phyloP scores from a whole-genome alignment of 1,140 invertebrate genomes.

The Portunus trituberculatus region DNA sequence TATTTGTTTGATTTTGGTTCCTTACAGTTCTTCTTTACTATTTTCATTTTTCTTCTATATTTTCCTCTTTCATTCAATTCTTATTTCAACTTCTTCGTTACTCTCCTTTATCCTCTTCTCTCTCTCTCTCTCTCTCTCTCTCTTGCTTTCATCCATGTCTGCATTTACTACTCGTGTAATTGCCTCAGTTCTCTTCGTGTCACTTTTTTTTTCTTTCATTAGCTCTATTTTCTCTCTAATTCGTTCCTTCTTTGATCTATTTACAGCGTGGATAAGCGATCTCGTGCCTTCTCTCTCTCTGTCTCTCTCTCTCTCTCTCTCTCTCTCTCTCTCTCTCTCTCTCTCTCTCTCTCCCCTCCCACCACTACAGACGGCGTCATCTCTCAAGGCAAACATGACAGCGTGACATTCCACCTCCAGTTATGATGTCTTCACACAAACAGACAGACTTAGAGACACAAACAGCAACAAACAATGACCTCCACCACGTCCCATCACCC shows the following conservation, averaged over 20 bases:
- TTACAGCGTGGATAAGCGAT: too few species aligned
- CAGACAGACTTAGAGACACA: constrained; percentile 51
- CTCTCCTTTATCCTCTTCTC: background rate
- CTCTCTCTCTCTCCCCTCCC: background rate
- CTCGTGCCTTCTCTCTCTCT: background rate
- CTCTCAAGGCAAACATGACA: constrained; percentile 45
- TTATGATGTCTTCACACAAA: constrained; percentile 65
- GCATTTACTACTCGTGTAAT: too few species aligned
- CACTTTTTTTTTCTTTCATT: background rate
- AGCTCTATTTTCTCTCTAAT: background rate
- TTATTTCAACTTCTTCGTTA: background rate
- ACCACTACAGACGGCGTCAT: background rate
- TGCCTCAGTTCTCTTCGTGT: background rate
- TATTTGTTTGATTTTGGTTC: background rate
- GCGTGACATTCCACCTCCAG: constrained; percentile 62
- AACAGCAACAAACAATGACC: constrained; percentile 52
- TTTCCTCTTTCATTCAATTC: background rate
- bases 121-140: background rate
- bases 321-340: constrained; percentile 28
- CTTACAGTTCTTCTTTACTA: background rate
- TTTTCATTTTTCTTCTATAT: background rate
- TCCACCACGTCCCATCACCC: background rate
- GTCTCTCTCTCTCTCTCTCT: constrained; percentile 30
- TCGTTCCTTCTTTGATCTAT: background rate
- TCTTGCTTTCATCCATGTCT: background rate